These are phyloP conservation scores for Chrysemys picta DNA, from an alignment of 2,113 vertebrate genomes.

Conservation along the genomic window DNA sequence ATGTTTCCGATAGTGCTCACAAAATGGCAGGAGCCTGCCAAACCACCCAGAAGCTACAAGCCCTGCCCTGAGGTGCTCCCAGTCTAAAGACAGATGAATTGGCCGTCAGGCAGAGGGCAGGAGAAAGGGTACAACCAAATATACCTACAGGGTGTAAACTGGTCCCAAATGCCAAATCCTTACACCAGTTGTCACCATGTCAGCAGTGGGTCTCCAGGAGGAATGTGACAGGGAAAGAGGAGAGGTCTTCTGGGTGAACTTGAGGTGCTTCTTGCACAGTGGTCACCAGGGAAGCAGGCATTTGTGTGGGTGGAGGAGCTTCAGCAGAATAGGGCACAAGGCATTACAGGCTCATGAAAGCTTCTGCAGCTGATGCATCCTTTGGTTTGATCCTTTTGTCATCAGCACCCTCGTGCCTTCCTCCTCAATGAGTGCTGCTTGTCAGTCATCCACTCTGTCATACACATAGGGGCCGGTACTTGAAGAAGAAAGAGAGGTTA, in stretches of 20 bases:
- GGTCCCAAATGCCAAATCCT: neutral
- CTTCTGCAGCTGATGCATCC: neutral
- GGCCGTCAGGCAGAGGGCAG: neutral
- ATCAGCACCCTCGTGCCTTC: neutral
- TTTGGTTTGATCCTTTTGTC: too few relatives aligned
- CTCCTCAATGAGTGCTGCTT: neutral
- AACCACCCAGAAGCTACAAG: neutral
- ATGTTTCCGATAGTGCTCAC: neutral
- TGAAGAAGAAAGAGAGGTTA: neutral
- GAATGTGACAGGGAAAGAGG: neutral
- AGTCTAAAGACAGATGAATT: neutral
- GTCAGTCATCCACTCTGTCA: neutral
- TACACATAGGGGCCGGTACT: neutral
- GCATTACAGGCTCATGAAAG: neutral
- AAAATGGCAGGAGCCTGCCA: neutral
- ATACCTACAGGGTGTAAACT: neutral
- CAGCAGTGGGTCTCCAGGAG: neutral
- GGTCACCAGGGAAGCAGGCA: too few relatives aligned
- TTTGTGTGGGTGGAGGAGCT: too few relatives aligned
- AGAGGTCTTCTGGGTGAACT: too few relatives aligned
- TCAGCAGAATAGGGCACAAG: too few relatives aligned
- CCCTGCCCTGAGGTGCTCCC: neutral
- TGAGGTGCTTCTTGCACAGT: too few relatives aligned
- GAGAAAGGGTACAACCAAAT: neutral
- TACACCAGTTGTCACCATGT: neutral